Evolutionary conservation across 2,888 invertebrate species (phyloP), one percentile per base, ranked within the genome.

Genomic region (Coelopa pilipes): DNA sequence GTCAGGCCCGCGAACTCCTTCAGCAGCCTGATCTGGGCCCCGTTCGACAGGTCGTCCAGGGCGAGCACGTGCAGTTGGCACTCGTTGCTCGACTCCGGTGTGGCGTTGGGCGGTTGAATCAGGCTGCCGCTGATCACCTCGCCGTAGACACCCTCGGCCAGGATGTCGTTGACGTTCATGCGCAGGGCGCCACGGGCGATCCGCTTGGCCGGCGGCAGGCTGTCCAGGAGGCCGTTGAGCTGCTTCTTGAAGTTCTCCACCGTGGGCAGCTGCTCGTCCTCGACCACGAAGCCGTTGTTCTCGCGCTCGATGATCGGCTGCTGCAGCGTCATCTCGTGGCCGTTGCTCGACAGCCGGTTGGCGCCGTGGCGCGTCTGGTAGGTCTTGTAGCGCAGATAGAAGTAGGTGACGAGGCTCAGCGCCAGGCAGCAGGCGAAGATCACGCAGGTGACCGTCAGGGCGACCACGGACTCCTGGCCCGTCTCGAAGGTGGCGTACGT

Each of bases 241-340:
- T 92, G 93, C 79, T 93, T 90, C 83, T 93, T 94, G 63, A 96
- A 88, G 49, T 78, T 85, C 24, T 84, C 85, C 46, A 79, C 76
- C 78, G 92, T 92, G 70, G 92, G 91, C 81, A 94, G 94, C 81
- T 93, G 91, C 81, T 93, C 93, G 55, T 93, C 93, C 80, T 94
- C 94, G 21, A 92, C 91, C 21, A 94, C 89, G 80, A 93, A 95
- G 0, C 93, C 94, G 80, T 93, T 90, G 83, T 94, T 95, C 85
- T 94, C 95, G 84, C 90, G 78, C 88, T 94, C 94, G 76, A 93
- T 90, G 81, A 94, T 92, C 0, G 94, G 93, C 74, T 94, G 94
- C 82, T 94, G 94, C 24, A 95, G 85, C 0, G 94, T 93, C 88
- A 92, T 87, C 83, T 92, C 92, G 80, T 92, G 92, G 57, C 90